Base-by-base conservation (phyloP, 2,113 vertebrate genomes). In the Mesitornis unicolor region DNA sequence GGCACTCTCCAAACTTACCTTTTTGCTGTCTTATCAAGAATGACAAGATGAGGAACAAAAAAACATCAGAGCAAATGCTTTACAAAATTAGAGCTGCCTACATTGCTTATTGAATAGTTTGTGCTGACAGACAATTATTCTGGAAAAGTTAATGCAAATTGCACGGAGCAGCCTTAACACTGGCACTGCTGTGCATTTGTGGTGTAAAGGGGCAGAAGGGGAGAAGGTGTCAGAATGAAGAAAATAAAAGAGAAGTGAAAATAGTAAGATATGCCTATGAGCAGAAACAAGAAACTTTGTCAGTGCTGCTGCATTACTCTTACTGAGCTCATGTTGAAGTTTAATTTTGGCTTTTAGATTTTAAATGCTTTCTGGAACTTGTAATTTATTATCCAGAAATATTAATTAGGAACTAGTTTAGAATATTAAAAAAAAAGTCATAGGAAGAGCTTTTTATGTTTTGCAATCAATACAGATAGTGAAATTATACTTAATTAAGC, bases 401-500 rank as follows among this genome's bases (percentile, higher is more conserved):
- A 40, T 51, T 87, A 28, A 3, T 84, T 94, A 92, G 28, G 56
- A 95, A 43, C 60, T 84, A 47, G 28, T 89, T 91, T 84, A 82
- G 61, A 75, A 75, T 79, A 92, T 68, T 6, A 11, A 84, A 87
- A 92, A 56, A 87, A 85, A 83, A 91, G 60, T 48, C 16, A 90
- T 26, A 84, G 64, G 77, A 91, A 91, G 74, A 64, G 24, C 15
- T 93, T 89, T 68, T 73, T 71, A 47, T 88, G 35, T 87, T 90
- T 48, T 48, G 53, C 1, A 7, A 93, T 92, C 60, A n/a, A 75
- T 95, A 89, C 26, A 78, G 93, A 94, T 95, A 95, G 65, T 87
- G 80, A 87, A 93, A 90, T 84, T 87, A 69, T 26, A 65, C 16
- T 94, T 96, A 96, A 96, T 96, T 94, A 96, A 91, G 60, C 50